Evolutionary conservation across 2,113 vertebrate species (phyloP).

Genomic region (Vanacampus margaritifer): DNA sequence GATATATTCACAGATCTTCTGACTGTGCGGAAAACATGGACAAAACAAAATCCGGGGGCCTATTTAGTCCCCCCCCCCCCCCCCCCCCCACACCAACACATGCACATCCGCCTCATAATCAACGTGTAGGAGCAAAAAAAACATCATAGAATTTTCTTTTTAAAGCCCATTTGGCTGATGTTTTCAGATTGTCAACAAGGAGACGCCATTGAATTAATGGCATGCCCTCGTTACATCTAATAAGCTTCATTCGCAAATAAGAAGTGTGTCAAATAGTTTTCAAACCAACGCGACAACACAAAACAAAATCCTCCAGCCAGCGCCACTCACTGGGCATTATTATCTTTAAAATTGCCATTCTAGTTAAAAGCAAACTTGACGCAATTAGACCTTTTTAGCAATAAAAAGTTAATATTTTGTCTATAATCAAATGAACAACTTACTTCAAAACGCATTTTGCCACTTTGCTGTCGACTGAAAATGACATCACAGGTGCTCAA

Average conservation of each 20-base stretch:
- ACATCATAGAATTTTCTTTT: neutral
- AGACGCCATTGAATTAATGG: neutral
- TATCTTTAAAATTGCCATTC: neutral
- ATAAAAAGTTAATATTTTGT: no score
- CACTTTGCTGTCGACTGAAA: no score
- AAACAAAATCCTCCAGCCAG: neutral
- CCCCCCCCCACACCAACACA: no score
- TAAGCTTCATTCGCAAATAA: neutral
- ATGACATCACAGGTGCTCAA: no score
- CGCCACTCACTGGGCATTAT: neutral
- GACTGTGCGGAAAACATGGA: neutral
- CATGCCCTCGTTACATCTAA: conserved; percentile 6
- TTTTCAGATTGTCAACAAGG: neutral
- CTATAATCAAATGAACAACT: no score
- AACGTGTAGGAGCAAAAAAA: neutral
- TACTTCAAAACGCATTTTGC: no score
- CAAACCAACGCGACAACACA: neutral
- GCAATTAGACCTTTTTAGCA: no score
- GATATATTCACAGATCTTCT: neutral
- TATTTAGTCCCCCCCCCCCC: no score
- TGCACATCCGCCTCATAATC: no score
- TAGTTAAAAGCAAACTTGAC: no score
- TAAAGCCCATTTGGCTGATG: conserved; percentile 6
- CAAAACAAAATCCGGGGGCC: no score
- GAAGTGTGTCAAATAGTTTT: conserved; percentile 4